These are phyloP conservation scores for Acestrorhynchus altus DNA, from an alignment of 2,797 vertebrate genomes.

Conservation along the genomic window DNA sequence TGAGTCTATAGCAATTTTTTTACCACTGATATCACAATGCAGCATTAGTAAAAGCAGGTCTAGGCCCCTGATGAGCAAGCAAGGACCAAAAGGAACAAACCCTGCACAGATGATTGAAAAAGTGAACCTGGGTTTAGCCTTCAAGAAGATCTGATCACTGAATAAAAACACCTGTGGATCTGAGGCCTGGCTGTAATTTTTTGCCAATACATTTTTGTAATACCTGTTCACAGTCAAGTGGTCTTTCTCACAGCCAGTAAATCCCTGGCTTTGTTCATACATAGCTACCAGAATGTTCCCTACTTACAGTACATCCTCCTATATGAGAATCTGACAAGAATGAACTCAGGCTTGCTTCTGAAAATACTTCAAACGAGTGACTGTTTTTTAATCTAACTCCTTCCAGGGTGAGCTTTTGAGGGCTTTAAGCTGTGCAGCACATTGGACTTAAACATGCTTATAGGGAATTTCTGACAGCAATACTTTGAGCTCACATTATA, in stretches of 20 bases:
- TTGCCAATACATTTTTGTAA: not conserved
- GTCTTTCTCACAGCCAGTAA: not conserved
- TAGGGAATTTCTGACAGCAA: not conserved
- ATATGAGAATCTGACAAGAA: not conserved
- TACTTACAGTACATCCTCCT: not conserved
- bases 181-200: not conserved
- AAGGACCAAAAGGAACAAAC: no score
- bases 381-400: not conserved
- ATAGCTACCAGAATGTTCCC: not conserved
- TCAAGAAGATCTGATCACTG: not conserved
- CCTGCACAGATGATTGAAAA: no score
- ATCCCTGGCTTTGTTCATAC: not conserved
- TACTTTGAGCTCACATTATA: not conserved
- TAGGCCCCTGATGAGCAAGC: no score
- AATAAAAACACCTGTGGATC: not conserved
- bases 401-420: constrained; percentile 1
- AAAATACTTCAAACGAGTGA: not conserved
- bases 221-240: not conserved
- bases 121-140: not conserved
- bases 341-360: not conserved
- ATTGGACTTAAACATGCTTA: not conserved
- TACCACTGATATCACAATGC: no score
- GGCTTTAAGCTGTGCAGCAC: not conserved
- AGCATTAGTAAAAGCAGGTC: no score
- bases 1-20: no score